phyloP scores from a whole-genome alignment of 1,140 invertebrate species.

The Drosophila erecta region DNA sequence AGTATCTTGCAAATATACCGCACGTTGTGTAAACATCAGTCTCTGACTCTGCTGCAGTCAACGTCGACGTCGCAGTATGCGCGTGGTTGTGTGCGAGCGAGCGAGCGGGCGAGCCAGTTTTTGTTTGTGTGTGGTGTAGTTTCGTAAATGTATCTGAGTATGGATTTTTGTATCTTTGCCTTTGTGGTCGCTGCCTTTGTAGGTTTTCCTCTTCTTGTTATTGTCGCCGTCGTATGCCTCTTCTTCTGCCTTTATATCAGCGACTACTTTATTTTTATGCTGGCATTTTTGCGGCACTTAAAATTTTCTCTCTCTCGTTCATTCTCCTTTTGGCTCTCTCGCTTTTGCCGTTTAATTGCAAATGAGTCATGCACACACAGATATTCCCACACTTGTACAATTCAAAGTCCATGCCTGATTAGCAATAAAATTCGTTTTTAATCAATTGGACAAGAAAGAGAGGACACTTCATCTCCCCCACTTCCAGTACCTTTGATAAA shows the following conservation, averaged over 20 bases:
- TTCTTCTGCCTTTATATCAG: slow-evolving; percentile 52
- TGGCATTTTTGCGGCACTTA: slow-evolving; percentile 79
- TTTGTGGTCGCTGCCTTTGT: slow-evolving; percentile 68
- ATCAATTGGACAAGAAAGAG: slow-evolving; percentile 54
- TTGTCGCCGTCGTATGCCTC: slow-evolving; percentile 22
- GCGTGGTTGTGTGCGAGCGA: slow-evolving; percentile 12
- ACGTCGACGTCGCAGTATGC: slow-evolving; percentile 21
- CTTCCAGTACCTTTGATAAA: slow-evolving; percentile 34
- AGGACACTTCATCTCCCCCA: slow-evolving; percentile 20
- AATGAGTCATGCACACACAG: slow-evolving; percentile 71
- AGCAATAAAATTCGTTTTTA: slow-evolving; percentile 55
- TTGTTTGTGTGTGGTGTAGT: slow-evolving; percentile 17
- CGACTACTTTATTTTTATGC: slow-evolving; percentile 78
- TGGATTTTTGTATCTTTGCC: slow-evolving; percentile 38
- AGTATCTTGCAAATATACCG: slow-evolving; percentile 68
- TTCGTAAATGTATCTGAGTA: slow-evolving; percentile 10
- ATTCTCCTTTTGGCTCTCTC: slow-evolving; percentile 1
- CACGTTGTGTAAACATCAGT: slow-evolving; percentile 79
- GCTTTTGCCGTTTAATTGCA: slow-evolving; percentile 77
- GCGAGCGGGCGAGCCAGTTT: slow-evolving; percentile 14
- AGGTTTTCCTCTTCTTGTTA: slow-evolving; percentile 50
- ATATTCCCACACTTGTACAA: slow-evolving; percentile 36
- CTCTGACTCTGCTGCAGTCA: slow-evolving; percentile 37
- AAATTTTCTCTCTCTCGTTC: slow-evolving; percentile 40
- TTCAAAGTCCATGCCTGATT: slow-evolving; percentile 70